Percentiles rank a stretch among this genome's conserved stretches.
phyloP scores from a whole-genome alignment of 1,140 invertebrate species.

The Achroia grisella region DNA sequence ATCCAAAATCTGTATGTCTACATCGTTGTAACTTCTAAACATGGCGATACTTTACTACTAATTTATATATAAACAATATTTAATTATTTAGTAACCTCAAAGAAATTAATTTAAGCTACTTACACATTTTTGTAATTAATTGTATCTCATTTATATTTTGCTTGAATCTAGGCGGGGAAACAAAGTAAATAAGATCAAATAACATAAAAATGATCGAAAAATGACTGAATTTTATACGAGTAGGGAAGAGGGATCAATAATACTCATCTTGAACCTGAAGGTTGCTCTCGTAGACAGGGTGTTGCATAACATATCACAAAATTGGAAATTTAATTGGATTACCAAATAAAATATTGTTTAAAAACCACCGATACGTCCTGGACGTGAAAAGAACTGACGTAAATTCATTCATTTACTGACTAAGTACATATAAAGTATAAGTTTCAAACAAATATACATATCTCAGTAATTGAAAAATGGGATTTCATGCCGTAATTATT shows the following conservation, averaged over 20 bases:
- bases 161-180: too few species aligned
- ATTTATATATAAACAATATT: too few species aligned
- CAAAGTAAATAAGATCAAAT: not conserved
- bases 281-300: constrained; percentile 46
- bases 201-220: constrained; percentile 10
- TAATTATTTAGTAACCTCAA: too few species aligned
- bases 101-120: too few species aligned
- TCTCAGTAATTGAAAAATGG: constrained; percentile 17
- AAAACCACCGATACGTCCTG: constrained; percentile 2
- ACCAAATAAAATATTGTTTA: constrained; percentile 1
- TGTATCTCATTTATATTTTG: too few species aligned
- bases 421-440: not conserved
- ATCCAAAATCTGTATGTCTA: too few species aligned
- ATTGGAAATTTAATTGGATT: constrained; percentile 24
- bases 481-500: constrained; percentile 21
- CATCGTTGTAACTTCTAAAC: too few species aligned
- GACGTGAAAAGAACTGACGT: too few species aligned
- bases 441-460: constrained; percentile 12
- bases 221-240: constrained; percentile 31
- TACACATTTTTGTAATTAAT: too few species aligned
- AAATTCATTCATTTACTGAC: too few species aligned
- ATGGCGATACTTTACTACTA: too few species aligned
- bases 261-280: constrained; percentile 35
- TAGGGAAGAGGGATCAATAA: constrained; percentile 43
- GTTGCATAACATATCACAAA: constrained; percentile 51